These are phyloP conservation scores for Pantherophis alleghaniensis DNA, from an alignment of 2,797 vertebrate genomes.

Conservation along the genomic window DNA sequence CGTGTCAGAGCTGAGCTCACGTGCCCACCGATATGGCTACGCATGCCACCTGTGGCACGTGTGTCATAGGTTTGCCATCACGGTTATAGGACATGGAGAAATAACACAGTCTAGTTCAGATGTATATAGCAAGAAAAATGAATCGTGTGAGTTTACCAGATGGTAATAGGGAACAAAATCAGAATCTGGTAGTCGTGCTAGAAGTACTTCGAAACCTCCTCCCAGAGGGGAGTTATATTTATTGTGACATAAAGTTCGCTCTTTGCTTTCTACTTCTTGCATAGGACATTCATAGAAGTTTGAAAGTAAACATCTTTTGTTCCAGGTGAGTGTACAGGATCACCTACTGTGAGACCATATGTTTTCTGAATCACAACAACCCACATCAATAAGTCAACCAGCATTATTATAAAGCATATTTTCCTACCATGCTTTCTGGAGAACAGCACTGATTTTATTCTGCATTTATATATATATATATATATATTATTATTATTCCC, in stretches of 20 bases:
- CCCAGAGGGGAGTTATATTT: neutral
- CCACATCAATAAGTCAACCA: neutral
- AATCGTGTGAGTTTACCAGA: no score
- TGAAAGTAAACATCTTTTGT: neutral
- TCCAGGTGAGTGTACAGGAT: neutral
- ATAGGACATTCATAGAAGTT: neutral
- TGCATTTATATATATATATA: neutral
- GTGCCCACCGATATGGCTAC: no score
- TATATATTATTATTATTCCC: no score
- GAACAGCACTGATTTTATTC: neutral
- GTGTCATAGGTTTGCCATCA: no score
- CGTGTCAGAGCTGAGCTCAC: no score
- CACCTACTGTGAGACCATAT: neutral
- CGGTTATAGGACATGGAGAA: no score
- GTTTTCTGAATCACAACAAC: neutral
- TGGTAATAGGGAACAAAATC: no score
- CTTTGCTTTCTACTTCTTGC: neutral
- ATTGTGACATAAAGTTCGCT: neutral
- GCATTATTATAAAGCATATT: neutral
- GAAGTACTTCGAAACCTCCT: neutral
- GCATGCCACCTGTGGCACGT: no score
- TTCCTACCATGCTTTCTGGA: neutral
- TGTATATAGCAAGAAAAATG: no score
- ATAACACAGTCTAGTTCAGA: no score
- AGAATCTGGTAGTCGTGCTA: no score